These are phyloP conservation scores for Anthopleura sola DNA, from an alignment of 64 coral and sea anemone species.

Conservation along the genomic window DNA sequence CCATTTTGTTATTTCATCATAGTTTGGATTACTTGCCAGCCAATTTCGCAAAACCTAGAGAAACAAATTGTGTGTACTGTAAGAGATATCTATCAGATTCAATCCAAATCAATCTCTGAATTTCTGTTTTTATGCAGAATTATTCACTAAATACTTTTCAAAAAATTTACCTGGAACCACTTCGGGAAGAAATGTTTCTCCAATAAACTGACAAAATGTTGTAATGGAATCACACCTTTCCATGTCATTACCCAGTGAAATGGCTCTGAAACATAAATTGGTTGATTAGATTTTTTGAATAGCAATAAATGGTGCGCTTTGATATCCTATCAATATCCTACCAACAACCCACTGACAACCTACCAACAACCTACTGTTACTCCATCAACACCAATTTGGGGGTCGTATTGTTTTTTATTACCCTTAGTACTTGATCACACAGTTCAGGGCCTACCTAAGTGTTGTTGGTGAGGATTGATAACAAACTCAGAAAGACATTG, in stretches of 20 bases:
- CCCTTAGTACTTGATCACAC: not conserved
- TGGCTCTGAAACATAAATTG: conserved; percentile 56
- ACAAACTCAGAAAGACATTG: conserved; percentile 95
- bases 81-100: not conserved
- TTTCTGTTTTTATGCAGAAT: not conserved
- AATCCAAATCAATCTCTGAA: no score
- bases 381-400: no score
- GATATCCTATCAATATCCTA: not conserved
- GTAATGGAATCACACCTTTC: conserved; percentile 85
- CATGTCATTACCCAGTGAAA: conserved; percentile 95
- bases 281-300: not conserved
- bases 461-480: conserved; percentile 98
- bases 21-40: conserved; percentile 90
- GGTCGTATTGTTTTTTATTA: no score
- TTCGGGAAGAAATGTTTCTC: conserved; percentile 98
- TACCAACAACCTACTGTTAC: not conserved
- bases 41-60: conserved; percentile 86
- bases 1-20: conserved; percentile 98
- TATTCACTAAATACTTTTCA: not conserved
- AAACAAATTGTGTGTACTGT: not conserved
- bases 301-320: no score
- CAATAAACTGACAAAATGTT: conserved; percentile 95
- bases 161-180: conserved; percentile 85
- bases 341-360: no score
- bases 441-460: conserved; percentile 63